These are phyloP conservation scores for Oncorhynchus kisutch DNA, from an alignment of 2,113 vertebrate species.

Conservation along the genomic window DNA sequence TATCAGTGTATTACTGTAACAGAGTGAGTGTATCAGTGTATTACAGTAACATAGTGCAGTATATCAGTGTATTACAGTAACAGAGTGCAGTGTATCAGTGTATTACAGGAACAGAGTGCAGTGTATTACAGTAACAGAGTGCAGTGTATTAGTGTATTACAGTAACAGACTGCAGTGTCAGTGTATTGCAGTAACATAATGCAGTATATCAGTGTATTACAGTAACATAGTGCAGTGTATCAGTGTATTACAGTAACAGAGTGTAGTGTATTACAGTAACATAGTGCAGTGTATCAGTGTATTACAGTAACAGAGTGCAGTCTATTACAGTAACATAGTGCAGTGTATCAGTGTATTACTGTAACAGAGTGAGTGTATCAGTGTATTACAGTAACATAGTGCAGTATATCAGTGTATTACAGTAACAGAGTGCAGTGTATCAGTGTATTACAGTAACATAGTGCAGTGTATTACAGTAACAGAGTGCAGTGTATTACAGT, in stretches of 20 bases:
- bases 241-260: conserved; percentile 31
- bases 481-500: no score
- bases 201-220: no score
- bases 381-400: conserved; percentile 34
- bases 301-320: conserved; percentile 9
- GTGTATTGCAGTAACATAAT: no score
- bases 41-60: no score
- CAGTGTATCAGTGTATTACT: no score
- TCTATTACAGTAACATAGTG: no score
- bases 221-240: no score
- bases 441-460: neutral
- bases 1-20: neutral
- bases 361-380: no score
- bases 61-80: no score
- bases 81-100: no score
- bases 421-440: conserved; percentile 47
- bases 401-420: neutral
- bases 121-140: conserved; percentile 37
- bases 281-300: conserved; percentile 26
- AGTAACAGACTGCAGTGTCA: conserved; percentile 11
- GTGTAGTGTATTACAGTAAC: conserved; percentile 28
- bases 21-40: no score
- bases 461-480: no score
- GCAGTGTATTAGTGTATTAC: neutral
- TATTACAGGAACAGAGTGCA: conserved; percentile 33